phyloP scores from a whole-genome alignment of 2,888 invertebrate species.

The Euplagia quadripunctaria region DNA sequence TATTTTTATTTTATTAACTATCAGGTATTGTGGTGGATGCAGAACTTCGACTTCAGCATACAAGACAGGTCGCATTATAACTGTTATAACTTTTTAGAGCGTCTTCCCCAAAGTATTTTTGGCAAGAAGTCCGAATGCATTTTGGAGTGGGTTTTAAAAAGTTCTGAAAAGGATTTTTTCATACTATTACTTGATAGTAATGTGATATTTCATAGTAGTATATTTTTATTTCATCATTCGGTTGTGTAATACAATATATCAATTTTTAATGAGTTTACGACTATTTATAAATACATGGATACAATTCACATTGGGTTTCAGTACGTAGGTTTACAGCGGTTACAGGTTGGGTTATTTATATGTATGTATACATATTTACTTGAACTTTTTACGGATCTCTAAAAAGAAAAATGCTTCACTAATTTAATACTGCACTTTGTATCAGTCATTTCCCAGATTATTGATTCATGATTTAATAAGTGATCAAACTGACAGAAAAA shows the following conservation, averaged over 20 bases:
- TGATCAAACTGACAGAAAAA: no score
- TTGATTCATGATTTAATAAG: no score
- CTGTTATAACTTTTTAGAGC: not conserved
- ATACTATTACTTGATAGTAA: no score
- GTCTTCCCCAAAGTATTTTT: not conserved
- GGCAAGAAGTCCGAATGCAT: not conserved
- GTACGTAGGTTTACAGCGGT: not conserved
- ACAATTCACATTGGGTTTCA: not conserved
- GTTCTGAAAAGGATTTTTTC: not conserved
- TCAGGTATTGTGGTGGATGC: conserved; percentile 26
- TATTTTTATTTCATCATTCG: not conserved
- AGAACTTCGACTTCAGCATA: not conserved
- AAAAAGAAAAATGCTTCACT: no score
- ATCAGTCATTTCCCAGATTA: no score
- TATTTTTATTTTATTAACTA: conserved; percentile 38
- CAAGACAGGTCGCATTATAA: not conserved
- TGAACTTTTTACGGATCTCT: no score
- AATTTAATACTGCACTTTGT: no score
- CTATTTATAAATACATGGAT: not conserved
- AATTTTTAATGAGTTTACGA: not conserved
- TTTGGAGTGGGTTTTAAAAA: not conserved
- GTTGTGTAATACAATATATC: not conserved
- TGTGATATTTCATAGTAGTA: no score
- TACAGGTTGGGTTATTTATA: not conserved
- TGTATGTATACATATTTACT: no score